Base-by-base conservation (phyloP, 2,797 vertebrate genomes). In the Myripristis jacobus region DNA sequence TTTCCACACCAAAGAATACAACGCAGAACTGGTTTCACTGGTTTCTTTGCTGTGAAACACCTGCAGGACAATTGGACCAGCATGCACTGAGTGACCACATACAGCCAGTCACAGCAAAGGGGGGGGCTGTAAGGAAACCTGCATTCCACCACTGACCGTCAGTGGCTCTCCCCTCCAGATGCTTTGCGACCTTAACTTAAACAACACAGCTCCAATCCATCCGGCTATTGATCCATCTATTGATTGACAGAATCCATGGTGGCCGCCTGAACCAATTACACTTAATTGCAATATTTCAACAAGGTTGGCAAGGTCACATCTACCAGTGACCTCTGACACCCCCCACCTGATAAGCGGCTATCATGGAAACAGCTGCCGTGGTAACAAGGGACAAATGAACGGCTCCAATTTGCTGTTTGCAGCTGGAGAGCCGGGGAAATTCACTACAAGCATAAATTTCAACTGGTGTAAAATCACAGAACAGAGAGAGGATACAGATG, bases 221-320 rank as follows among this genome's bases (percentile, higher is more conserved):
- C 71, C 19, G 21, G 29, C 56, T 70, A 87, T 87, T 63, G 86
- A 89, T 85, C 66, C 55, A 13, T 12, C 1, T 52, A 71, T 83
- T 73, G 87, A 82, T 25, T 53, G 65, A 54, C 65, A 63, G 27
- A 68, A 77, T 63, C 44, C 80, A 67, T 50, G 54, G 46, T 44
- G 53, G 56, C 58, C 53, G 55, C 48, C 50, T 66, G 62, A 36
- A 63, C 52, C 70, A 64, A 70, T 82, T 80, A 71, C 51, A 46
- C 24, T 6, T 76, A 82, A 83, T 77, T 71, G 78, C 63, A 69
- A 31, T 43, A 68, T 80, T 87, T 80, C 43, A 73, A 61, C 57
- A 12, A 69, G 57, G 66, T 71, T 25, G 58, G 54, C 55, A 52
- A 79, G 82, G 82, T 84, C 81, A 64, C 27, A 0, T 22, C 38